These are phyloP conservation scores for Aspidoscelis tigris DNA, from an alignment of 2,113 vertebrate genomes.

Conservation along the genomic window DNA sequence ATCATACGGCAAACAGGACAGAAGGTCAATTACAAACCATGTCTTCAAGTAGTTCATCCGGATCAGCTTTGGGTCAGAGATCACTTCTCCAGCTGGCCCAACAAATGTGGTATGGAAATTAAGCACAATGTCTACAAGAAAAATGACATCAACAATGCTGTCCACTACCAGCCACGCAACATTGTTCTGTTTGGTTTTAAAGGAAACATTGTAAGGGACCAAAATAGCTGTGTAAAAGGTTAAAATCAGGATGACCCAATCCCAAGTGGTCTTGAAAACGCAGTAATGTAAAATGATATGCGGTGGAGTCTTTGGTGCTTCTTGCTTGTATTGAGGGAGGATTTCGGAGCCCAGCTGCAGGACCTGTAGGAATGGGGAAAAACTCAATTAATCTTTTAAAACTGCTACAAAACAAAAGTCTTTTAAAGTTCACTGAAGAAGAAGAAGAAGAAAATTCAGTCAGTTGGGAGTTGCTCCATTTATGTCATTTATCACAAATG, in stretches of 20 bases:
- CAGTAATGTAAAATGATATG: constrained; percentile 98
- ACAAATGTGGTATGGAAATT: constrained; percentile 99
- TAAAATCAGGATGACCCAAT: constrained; percentile 98
- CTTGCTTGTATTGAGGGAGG: constrained; percentile 96
- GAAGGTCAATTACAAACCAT: constrained; percentile 97
- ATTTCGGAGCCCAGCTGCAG: constrained; percentile 96
- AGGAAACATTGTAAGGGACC: constrained; percentile 97
- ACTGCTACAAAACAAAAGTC: constrained; percentile 35
- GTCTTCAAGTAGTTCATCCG: constrained; percentile 99
- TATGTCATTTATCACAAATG: no score
- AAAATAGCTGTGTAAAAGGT: constrained; percentile 98
- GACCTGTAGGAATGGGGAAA: constrained; percentile 80
- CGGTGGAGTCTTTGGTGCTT: constrained; percentile 95
- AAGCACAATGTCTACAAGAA: constrained; percentile 95
- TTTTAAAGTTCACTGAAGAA: neutral
- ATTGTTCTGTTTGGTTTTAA: constrained; percentile 98
- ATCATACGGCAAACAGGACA: constrained; percentile 95
- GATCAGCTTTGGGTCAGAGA: constrained; percentile 96
- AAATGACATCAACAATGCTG: constrained; percentile 97
- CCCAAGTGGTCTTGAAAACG: constrained; percentile 98
- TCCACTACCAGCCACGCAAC: constrained; percentile 97
- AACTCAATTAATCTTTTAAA: no score
- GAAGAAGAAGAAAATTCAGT: no score
- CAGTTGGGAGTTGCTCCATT: neutral
- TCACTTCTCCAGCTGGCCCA: constrained; percentile 94